Conservation (phyloP, 2,888 invertebrate genomes). For the Scelioninae gen. 1 region DNA sequence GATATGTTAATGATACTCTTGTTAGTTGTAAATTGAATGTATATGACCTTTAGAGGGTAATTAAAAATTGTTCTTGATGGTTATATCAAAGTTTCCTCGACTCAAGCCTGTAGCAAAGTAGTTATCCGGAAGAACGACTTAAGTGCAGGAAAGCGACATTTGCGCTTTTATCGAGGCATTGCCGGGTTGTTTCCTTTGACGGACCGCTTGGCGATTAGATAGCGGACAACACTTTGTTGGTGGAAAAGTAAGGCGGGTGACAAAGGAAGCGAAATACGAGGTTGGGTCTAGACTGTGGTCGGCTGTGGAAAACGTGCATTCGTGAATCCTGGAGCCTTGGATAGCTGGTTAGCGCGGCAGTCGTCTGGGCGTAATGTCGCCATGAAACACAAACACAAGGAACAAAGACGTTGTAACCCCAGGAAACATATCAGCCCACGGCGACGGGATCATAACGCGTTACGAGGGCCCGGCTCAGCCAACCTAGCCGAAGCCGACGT, state of each 20-base stretch:
- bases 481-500: slow-evolving; percentile 72
- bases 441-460: slow-evolving; percentile 78
- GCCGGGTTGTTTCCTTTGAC: slow-evolving; percentile 40
- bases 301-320: slow-evolving; percentile 47
- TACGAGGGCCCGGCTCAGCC: slow-evolving; percentile 76
- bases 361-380: slow-evolving; percentile 59
- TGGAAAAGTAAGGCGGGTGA: slow-evolving; percentile 43
- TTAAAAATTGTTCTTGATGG: no score
- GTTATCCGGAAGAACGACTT: slow-evolving; percentile 32
- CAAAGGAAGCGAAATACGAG: slow-evolving; percentile 57
- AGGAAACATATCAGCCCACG: slow-evolving; percentile 78
- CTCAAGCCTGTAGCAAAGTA: slow-evolving; percentile 11
- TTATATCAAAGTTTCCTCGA: no score
- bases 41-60: no score
- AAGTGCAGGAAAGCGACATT: slow-evolving; percentile 5
- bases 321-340: slow-evolving; percentile 74
- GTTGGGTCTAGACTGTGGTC: slow-evolving; percentile 45
- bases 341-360: slow-evolving; percentile 67
- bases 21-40: no score
- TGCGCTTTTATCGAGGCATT: neutral
- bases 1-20: no score
- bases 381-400: slow-evolving; percentile 71
- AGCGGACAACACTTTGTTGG: slow-evolving; percentile 34
- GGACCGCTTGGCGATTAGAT: slow-evolving; percentile 52
- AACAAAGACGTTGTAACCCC: slow-evolving; percentile 79